Conservation (phyloP, 2,888 invertebrate species). For the Entomobrya multifasciata region DNA sequence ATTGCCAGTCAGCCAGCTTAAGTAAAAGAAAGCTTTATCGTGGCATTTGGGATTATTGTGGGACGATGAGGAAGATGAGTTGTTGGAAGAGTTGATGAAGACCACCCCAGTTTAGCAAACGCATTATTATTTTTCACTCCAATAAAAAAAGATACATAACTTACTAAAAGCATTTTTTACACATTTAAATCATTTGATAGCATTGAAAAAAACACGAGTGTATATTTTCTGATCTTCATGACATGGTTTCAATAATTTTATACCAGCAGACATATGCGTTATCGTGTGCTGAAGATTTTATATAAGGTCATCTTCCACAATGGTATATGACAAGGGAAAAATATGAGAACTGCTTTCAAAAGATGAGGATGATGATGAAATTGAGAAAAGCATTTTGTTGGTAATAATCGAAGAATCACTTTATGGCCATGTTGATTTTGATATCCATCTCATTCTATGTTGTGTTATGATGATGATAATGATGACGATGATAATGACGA, state of each 20-base stretch:
- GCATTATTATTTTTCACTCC: conserved; percentile 16
- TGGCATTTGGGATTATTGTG: not conserved
- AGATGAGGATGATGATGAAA: not conserved
- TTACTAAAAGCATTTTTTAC: conserved; percentile 24
- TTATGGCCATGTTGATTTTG: conserved; percentile 40
- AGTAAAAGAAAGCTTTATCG: not conserved
- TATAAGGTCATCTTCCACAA: conserved; percentile 56
- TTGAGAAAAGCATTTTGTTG: conserved; percentile 35
- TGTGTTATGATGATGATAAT: not conserved
- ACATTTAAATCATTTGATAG: not conserved
- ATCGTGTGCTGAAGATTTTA: conserved; percentile 50
- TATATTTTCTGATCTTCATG: conserved; percentile 24
- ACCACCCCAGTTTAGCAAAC: conserved; percentile 40
- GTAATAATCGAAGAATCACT: conserved; percentile 43
- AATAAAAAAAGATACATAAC: conserved; percentile 26
- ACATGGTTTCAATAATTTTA: conserved; percentile 46
- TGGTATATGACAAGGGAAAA: not conserved
- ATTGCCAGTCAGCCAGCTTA: conserved; percentile 2
- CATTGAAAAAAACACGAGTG: not conserved
- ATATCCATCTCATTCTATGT: conserved; percentile 44
- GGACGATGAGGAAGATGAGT: not conserved
- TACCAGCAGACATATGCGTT: too few species aligned
- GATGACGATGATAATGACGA: conserved; percentile 14
- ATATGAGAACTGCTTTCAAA: not conserved
- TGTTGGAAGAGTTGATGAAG: not conserved